Evolutionary conservation across 2,113 vertebrate species (phyloP).

Genomic region (Tenrec ecaudatus): DNA sequence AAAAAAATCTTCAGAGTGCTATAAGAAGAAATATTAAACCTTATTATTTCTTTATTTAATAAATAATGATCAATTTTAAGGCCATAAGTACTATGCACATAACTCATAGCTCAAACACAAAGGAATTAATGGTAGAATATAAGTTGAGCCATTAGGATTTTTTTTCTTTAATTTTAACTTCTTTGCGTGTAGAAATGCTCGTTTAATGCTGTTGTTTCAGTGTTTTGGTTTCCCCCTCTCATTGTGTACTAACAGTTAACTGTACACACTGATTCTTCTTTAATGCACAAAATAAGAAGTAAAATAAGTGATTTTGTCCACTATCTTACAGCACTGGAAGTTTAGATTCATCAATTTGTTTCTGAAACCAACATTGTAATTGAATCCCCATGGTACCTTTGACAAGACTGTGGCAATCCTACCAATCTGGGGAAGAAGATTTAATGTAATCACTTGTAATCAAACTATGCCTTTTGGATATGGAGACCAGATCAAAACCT

Average conservation of each 20-base stretch:
- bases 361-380: background rate
- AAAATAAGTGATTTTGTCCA: background rate
- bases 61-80: slow-evolving; percentile 22
- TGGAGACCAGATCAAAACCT: background rate
- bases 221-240: background rate
- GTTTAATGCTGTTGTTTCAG: background rate
- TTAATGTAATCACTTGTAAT: background rate
- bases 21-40: background rate
- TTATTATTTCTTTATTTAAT: background rate
- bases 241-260: background rate
- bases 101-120: slow-evolving; percentile 14
- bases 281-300: background rate
- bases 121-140: background rate
- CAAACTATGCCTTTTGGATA: background rate
- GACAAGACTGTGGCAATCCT: background rate
- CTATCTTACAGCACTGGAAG: background rate
- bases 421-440: background rate
- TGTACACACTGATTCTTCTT: background rate
- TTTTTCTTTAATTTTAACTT: background rate
- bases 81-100: background rate
- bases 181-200: background rate
- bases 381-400: background rate
- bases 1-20: background rate
- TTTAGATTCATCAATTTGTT: background rate
- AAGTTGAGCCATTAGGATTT: background rate